Base-by-base conservation (phyloP, 2,888 invertebrate species). In the Drosophila anomelani region DNA sequence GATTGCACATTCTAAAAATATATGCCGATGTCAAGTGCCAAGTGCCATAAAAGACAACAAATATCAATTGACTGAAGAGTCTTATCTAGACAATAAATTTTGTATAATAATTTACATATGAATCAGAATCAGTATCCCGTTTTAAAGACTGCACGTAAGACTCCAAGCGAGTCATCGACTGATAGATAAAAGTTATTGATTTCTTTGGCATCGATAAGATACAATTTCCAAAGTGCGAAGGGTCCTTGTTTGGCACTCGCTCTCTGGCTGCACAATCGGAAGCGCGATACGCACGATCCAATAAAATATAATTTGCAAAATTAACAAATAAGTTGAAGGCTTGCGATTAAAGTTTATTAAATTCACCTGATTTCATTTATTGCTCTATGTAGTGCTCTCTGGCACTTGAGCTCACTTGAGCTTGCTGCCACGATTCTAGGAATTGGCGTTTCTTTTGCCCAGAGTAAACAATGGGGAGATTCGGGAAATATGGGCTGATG, bases 351-450 rank as follows among this genome's bases (percentile, higher is more conserved):
- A 81, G 67, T 78, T 85, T 77, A 82, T 82, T 53, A 82, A 80
- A 77, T 80, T 71, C 85, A 80, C 80, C 77, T 85, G 85, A 83
- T 83, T 83, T 83, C 72, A 62, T 77, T 79, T 76, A 71, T 82
- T 43, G 29, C 29, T 29, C 29, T 29, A 4, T 26, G 26, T 26
- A 29, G 66, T 47, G 23, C 60, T 34, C 78, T 43, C 60, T 20
- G 61, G 15, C 26, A 46, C 68, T 58, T 47, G 39, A 51, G 43
- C 38, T 51, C 58, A 60, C 61, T 61, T 59, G 49, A 61, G 38
- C 29, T 36, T 15, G 46, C 46, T 34, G 64, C 46, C 34, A n/a
- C 39, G 29, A 10, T 68, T 68, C 68, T 56, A 17, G 66, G 68
- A 66, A 68, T 29, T 63, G 10, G 53, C 23, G 23, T 46, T 53